Percentiles rank a stretch among this genome's conserved stretches.
Conservation (phyloP, 2,888 invertebrate species). For the Spilarctia lutea region DNA sequence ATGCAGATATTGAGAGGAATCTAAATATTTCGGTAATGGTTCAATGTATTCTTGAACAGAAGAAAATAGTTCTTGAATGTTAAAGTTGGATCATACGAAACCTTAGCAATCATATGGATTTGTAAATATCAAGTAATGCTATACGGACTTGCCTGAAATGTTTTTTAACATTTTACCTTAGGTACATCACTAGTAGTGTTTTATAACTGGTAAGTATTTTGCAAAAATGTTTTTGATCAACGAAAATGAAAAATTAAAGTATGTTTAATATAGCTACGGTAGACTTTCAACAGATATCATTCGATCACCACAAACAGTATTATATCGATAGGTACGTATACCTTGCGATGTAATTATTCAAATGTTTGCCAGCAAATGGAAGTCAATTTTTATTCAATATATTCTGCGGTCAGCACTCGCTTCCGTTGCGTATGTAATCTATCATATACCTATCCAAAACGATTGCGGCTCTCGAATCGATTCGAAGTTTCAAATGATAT, state of each 20-base stretch:
- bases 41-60: too few species aligned
- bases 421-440: conserved; percentile 77
- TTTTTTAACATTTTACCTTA: too few species aligned
- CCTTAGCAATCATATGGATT: too few species aligned
- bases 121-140: neutral
- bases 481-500: conserved; percentile 65
- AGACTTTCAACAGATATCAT: conserved; percentile 33
- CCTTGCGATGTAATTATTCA: conserved; percentile 27
- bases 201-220: neutral
- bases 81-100: too few species aligned
- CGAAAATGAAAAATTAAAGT: neutral
- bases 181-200: neutral
- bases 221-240: too few species aligned
- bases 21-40: too few species aligned
- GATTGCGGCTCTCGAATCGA: conserved; percentile 74
- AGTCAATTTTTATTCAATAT: conserved; percentile 51
- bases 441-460: conserved; percentile 68
- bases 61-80: too few species aligned
- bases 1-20: too few species aligned
- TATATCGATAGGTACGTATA: neutral
- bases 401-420: conserved; percentile 58
- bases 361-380: conserved; percentile 35
- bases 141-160: neutral
- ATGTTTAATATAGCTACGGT: neutral
- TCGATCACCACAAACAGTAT: conserved; percentile 31